Base-by-base conservation (phyloP, 2,888 invertebrate species). In the Lasioglossum calceatum region DNA sequence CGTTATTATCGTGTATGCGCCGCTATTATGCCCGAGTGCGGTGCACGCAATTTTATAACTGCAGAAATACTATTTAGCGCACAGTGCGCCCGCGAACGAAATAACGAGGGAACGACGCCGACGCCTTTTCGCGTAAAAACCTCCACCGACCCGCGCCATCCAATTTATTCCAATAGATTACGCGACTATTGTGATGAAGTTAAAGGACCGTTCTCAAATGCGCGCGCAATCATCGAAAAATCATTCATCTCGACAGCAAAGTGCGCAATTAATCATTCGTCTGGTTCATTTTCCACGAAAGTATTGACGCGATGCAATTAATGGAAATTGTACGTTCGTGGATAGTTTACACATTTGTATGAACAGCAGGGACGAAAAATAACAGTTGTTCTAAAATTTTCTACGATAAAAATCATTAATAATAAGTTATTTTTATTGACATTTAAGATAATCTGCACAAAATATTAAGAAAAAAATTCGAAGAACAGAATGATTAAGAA, bases 61-160 rank as follows among this genome's bases (percentile, higher is more conserved):
- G 44, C 70, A n/a, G 71, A 67, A 47, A 76, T 54, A 19, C 61
- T 64, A 44, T 47, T 74, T 74, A 71, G 71, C 19, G 12, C 23
- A 4, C 23, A 32, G 36, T 36, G 36, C n/a, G 39, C 39, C 16
- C 19, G 70, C 39, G 70, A 39, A 23, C 71, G 71, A 70, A 70
- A 70, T 70, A 70, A 42, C 71, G 71, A 39, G 71, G 14, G 12
- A n/a, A n/a, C 42, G 71, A 50, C 47, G 3, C 44, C 44, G 44
- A 10, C 39, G n/a, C 14, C 14, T 42, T 71, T 71, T n/a, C 42
- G n/a, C 23, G 10, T 7, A 64, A 64, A 32, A 64, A 64, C 7
- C 32, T 64, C 12, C 12, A 2, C 12, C 44, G 27, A 16, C 32
- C 14, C 32, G 64, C 67, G 8, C 67, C 36, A 8, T 67, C 36